Evolutionary conservation across 2,797 vertebrate species (phyloP), one percentile per base, ranked within the genome.

Genomic region (Silurus aristotelis): DNA sequence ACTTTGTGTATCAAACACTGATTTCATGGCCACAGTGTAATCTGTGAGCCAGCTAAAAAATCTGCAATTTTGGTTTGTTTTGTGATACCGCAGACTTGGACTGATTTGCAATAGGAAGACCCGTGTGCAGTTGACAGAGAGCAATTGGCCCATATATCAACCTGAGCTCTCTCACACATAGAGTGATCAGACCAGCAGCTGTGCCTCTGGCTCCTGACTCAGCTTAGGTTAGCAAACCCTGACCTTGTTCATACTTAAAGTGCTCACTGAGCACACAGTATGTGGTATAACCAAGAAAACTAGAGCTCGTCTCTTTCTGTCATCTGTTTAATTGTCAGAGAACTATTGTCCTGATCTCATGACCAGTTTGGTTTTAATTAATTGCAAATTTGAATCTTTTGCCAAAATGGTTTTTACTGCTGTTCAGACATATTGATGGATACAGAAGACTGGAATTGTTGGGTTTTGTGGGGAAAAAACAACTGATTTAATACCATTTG

Each of bases 181-280:
- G 31, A 75, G 67, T 22, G 27, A 87, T 56, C 84, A 64, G 66
- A 46, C 22, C 60, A 70, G 81, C 84, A 88, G 89, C 89, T 88
- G 87, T 82, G 27, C 68, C 71, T 87, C 87, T 84, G 63, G 77
- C 22, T 75, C 83, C 85, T 80, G 77, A 80, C 46, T 88, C 80
- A 72, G 60, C 87, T 88, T 67, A 81, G 72, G 15, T 68, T 60
- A 19, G 27, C 7, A 80, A 17, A 48, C 80, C 58, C 56, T 81
- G 80, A 85, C 83, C 70, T 70, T n/a, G 22, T 72, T 83, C 56
- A 66, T 80, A n/a, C 46, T 48, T 66, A 19, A 55, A 15, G 61
- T 58, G 67, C 72, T 66, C 20, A 58, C 68, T 72, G 58, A 55
- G 46, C 19, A 75, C 58, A 73, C 58, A 66, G 75, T 58, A 61